Evolutionary conservation across 2,113 vertebrate species (phyloP).

Genomic region (Arothron firmamentum): DNA sequence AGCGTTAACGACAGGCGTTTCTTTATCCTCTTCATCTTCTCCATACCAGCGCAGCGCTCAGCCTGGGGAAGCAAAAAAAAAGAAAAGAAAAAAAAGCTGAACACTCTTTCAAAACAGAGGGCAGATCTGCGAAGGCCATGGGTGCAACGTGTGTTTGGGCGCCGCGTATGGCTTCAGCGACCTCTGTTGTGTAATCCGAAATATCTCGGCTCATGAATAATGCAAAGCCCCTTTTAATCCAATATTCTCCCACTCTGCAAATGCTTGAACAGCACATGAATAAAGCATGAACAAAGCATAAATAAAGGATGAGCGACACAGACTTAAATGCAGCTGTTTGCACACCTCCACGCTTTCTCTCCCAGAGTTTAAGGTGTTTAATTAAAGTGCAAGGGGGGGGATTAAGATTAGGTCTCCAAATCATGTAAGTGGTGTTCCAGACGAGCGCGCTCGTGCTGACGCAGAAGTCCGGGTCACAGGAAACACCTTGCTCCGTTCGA

Average conservation of each 20-base stretch:
- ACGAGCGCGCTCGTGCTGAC: slow-evolving; percentile 43
- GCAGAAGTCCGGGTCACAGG: slow-evolving; percentile 60
- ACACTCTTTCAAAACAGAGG: neutral
- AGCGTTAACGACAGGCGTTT: slow-evolving; percentile 93
- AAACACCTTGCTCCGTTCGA: slow-evolving; percentile 67
- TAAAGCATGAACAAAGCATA: slow-evolving; percentile 50
- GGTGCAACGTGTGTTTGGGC: slow-evolving; percentile 1
- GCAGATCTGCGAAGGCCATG: neutral
- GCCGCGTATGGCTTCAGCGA: neutral
- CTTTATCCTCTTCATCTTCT: slow-evolving; percentile 98
- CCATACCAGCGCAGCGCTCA: slow-evolving; percentile 73
- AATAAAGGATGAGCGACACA: slow-evolving; percentile 53
- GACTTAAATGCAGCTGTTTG: slow-evolving; percentile 38
- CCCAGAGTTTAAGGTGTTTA: slow-evolving; percentile 23
- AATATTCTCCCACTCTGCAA: slow-evolving; percentile 63
- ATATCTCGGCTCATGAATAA: slow-evolving; percentile 68
- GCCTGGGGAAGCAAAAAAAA: slow-evolving; percentile 68
- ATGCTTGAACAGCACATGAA: slow-evolving; percentile 45
- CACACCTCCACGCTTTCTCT: slow-evolving; percentile 26
- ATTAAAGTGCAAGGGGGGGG: slow-evolving; percentile 21
- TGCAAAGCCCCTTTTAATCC: slow-evolving; percentile 64
- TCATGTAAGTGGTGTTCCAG: slow-evolving; percentile 8
- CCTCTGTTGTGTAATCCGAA: slow-evolving; percentile 16
- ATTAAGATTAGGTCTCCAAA: slow-evolving; percentile 19
- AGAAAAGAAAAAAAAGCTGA: slow-evolving; percentile 4